A percentile compares a stretch with the other conserved stretches of the same genome.
Conservation (phyloP, 2,797 vertebrate genomes). For the Onychomys torridus region DNA sequence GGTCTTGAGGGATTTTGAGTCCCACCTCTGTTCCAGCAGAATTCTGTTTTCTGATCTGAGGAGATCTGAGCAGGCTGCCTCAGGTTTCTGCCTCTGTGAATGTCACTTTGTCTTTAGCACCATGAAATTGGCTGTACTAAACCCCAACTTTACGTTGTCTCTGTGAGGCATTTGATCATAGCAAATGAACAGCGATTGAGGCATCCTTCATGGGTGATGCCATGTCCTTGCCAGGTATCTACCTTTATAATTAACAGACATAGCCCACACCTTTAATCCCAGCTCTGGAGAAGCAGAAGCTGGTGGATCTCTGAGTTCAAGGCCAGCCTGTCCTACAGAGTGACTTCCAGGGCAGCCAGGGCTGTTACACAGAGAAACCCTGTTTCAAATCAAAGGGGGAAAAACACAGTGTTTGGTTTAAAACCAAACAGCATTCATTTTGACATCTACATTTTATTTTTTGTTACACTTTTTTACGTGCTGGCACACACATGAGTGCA, state of each 20-base stretch:
- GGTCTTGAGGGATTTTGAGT: background rate
- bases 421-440: slow-evolving; percentile 1
- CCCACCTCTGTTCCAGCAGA: background rate
- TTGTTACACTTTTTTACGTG: background rate
- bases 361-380: background rate
- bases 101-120: no score
- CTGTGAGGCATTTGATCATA: background rate
- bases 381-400: background rate
- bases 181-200: background rate
- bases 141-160: background rate
- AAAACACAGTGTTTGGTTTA: background rate
- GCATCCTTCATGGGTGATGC: background rate
- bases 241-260: background rate
- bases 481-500: no score
- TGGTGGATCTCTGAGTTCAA: background rate
- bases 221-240: background rate
- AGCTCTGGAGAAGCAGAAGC: background rate
- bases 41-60: background rate
- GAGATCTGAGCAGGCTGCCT: background rate
- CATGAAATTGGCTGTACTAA: no score
- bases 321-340: no score
- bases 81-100: no score
- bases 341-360: background rate
- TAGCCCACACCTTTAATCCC: background rate
- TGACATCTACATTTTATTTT: background rate